These are phyloP conservation scores for Erannis defoliaria DNA, from an alignment of 2,888 invertebrate genomes.

Conservation along the genomic window DNA sequence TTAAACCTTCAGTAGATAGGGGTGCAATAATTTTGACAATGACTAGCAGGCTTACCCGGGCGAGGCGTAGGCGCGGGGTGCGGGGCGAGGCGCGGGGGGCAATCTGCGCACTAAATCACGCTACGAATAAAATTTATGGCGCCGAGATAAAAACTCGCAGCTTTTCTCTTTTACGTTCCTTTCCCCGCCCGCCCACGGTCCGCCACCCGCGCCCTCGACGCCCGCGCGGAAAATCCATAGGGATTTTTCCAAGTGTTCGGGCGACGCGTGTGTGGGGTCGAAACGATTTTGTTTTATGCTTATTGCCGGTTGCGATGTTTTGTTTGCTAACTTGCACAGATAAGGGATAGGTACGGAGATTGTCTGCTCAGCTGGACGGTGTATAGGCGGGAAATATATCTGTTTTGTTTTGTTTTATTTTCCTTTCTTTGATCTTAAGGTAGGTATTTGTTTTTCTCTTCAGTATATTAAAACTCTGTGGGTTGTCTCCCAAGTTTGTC, in stretches of 20 bases:
- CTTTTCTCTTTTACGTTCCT: constrained; percentile 88
- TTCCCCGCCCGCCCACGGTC: constrained; percentile 64
- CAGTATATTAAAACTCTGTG: neutral
- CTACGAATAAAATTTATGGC: constrained; percentile 88
- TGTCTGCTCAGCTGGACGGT: constrained; percentile 69
- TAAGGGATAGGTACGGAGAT: constrained; percentile 77
- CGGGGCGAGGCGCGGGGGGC: constrained; percentile 75
- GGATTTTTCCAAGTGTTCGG: constrained; percentile 86
- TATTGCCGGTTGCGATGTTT: constrained; percentile 84
- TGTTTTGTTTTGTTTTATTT: constrained; percentile 45
- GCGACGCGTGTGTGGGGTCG: constrained; percentile 85
- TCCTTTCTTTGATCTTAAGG: constrained; percentile 39
- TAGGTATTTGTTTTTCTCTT: constrained; percentile 44
- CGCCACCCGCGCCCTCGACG: constrained; percentile 33
- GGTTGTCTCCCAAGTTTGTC: no score
- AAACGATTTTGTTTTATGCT: constrained; percentile 86
- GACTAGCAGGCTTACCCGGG: constrained; percentile 85
- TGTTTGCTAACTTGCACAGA: constrained; percentile 84
- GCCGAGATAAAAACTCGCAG: constrained; percentile 88
- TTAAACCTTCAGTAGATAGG: constrained; percentile 86
- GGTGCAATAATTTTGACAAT: constrained; percentile 87
- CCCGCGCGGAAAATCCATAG: constrained; percentile 84
- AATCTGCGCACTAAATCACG: constrained; percentile 88
- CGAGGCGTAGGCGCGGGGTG: constrained; percentile 82
- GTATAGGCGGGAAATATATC: constrained; percentile 51